Conservation (phyloP, 2,797 vertebrate genomes). For the Cyclura pinguis region DNA sequence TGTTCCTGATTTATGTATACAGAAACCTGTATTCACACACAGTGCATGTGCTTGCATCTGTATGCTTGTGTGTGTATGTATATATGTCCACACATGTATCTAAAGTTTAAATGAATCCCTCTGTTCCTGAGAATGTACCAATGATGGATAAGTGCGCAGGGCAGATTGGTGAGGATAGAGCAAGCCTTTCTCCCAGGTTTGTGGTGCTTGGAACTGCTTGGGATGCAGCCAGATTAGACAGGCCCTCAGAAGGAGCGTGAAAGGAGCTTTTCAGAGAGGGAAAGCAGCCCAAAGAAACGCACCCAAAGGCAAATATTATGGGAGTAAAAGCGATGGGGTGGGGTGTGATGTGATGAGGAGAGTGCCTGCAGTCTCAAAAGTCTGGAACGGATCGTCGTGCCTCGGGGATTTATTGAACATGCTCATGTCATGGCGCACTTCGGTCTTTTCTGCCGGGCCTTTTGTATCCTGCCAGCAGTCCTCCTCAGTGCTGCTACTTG, state of each 20-base stretch:
- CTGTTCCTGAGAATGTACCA: neutral
- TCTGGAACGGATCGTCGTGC: slow-evolving; percentile 7
- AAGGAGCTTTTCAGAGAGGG: slow-evolving; percentile 42
- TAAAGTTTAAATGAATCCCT: neutral
- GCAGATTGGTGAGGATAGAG: neutral
- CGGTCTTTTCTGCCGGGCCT: neutral
- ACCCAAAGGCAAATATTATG: slow-evolving; percentile 44
- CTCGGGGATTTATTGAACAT: neutral
- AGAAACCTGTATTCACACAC: neutral
- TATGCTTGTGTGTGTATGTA: neutral
- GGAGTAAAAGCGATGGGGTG: slow-evolving; percentile 16
- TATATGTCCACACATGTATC: neutral
- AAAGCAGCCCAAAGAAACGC: neutral
- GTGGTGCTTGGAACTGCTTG: neutral
- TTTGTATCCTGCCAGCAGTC: no score
- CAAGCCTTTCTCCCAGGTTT: slow-evolving; percentile 7
- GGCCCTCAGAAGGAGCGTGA: slow-evolving; percentile 9
- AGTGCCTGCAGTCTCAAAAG: neutral
- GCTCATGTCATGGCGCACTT: neutral
- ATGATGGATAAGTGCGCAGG: neutral
- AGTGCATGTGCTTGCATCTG: neutral
- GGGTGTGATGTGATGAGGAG: neutral
- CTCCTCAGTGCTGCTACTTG: neutral
- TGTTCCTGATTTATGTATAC: neutral
- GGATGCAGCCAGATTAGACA: slow-evolving; percentile 10